A percentile compares a stretch with the other conserved stretches of the same genome.
Evolutionary conservation across 1,140 invertebrate species (phyloP).

Genomic region (Papilio helenus): DNA sequence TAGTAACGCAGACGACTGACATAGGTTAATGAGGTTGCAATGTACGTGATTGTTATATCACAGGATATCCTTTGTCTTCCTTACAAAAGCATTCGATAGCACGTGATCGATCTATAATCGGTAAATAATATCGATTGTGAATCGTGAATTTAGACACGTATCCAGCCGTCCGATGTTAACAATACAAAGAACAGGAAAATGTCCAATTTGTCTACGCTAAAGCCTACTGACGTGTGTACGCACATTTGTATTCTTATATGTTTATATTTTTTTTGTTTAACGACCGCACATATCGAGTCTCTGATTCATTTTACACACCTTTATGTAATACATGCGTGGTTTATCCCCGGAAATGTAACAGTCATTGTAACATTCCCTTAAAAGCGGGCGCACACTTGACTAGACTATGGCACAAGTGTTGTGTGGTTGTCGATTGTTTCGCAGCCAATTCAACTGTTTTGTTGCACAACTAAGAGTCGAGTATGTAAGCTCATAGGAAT

Average conservation of each 20-base stretch:
- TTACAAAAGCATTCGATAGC: slow-evolving; percentile 45
- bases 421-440: no score
- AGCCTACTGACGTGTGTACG: slow-evolving; percentile 17
- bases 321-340: background rate
- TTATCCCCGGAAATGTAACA: background rate
- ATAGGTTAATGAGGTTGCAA: slow-evolving; percentile 40
- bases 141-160: slow-evolving; percentile 68
- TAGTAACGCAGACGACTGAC: slow-evolving; percentile 32
- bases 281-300: background rate
- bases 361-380: background rate
- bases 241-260: slow-evolving; percentile 29
- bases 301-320: background rate
- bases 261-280: slow-evolving; percentile 18
- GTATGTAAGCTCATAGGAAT: no score
- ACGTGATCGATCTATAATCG: slow-evolving; percentile 58
- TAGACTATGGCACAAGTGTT: no score
- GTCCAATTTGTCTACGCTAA: slow-evolving; percentile 44
- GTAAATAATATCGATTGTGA: slow-evolving; percentile 65
- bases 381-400: no score
- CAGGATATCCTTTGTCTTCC: slow-evolving; percentile 37
- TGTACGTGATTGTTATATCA: slow-evolving; percentile 32
- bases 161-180: slow-evolving; percentile 50
- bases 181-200: slow-evolving; percentile 72
- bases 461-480: no score
- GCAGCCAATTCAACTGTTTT: no score